phyloP scores from a whole-genome alignment of 2,797 vertebrate species.

The Dipus sagitta region DNA sequence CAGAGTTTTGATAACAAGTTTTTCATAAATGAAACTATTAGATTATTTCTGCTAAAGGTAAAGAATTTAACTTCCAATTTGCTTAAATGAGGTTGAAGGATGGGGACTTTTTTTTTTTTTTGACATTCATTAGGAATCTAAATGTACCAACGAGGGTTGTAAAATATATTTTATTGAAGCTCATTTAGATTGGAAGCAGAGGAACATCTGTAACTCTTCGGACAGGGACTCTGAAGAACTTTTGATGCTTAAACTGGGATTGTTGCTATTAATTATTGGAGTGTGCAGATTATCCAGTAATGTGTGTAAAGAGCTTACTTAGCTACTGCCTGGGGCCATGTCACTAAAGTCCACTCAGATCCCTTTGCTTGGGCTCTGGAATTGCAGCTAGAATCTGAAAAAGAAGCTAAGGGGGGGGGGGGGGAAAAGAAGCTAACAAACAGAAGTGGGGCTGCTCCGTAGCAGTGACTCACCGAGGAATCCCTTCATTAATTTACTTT shows the following conservation, averaged over 20 bases:
- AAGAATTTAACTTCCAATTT: constrained; percentile 64
- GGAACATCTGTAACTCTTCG: constrained; percentile 81
- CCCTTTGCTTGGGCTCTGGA: not conserved
- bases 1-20: constrained; percentile 49
- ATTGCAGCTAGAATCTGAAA: constrained; percentile 44
- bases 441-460: not conserved
- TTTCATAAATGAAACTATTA: constrained; percentile 36
- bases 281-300: constrained; percentile 76
- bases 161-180: constrained; percentile 79
- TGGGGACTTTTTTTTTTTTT: constrained; percentile 67
- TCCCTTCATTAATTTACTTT: not conserved
- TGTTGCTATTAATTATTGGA: constrained; percentile 81
- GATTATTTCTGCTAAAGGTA: constrained; percentile 53
- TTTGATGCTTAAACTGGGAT: constrained; percentile 78
- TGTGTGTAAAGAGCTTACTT: constrained; percentile 64
- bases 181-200: constrained; percentile 75
- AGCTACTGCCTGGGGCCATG: not conserved
- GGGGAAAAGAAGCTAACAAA: not conserved
- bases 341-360: constrained; percentile 2
- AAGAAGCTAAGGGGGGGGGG: not conserved
- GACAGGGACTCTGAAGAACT: constrained; percentile 76
- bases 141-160: constrained; percentile 73
- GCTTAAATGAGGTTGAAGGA: constrained; percentile 64
- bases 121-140: constrained; percentile 76
- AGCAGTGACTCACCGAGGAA: not conserved